Evolutionary conservation across 1,140 invertebrate genomes (phyloP), one percentile per base, ranked within the genome.

Genomic region (Microplitis mediator): DNA sequence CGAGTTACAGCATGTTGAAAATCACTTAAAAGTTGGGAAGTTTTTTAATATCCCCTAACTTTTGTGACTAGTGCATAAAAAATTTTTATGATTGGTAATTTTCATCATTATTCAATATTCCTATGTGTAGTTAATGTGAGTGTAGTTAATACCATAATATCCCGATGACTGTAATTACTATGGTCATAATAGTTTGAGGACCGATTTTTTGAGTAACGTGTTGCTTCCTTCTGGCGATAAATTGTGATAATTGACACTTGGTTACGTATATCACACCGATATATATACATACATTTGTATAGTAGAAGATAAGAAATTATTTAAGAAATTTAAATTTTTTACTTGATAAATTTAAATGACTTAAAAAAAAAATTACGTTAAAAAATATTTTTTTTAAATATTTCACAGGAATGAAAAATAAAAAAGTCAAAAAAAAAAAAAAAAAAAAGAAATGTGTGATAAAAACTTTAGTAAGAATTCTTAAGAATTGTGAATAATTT

Each of bases 201-300:
- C 23, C 23, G 58, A 61, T 61, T 32, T 61, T 61, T 54, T 54
- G 0, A 54, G n/a, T 11, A 54, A 3, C 58, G 58, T 4, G 4
- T 61, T 14, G 45, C 69, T 60, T 45, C 56, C 67, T 70, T 23
- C 45, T 61, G 32, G 61, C 23, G 69, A 71, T 71, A 64, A 71
- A 64, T 65, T 50, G 16, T 50, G 63, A 32, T 65, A 65, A 65
- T 65, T 65, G 63, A 51, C 39, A 65, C 16, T 9, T 23, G 9
- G 23, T 65, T 65, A 50, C 45, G 14, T 63, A 39, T 36, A 36
- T 63, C 35, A 39, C 34, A 31, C 3, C 23, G 14, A 5, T 3
- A 32, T 60, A 34, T 31, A 11, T 32, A 23, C 23, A 23, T 23
- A 23, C 23, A 23, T 23, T 1, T 2, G 23, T 23, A 23, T 23